Conservation (phyloP, 2,888 invertebrate species). For the Aspidiotus rigidus region DNA sequence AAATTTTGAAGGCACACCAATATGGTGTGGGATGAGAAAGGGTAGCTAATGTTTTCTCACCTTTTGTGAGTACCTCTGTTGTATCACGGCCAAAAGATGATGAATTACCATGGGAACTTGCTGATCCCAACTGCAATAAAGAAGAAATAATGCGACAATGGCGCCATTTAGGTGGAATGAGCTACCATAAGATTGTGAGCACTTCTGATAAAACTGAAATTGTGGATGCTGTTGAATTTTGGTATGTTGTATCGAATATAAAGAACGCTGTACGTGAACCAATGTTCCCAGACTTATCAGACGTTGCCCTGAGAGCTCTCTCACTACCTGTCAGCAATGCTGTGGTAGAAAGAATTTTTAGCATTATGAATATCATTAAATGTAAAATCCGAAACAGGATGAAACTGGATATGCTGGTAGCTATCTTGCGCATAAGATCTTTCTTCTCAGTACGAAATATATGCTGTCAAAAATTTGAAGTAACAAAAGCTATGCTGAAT, state of each 20-base stretch:
- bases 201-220: too few species aligned
- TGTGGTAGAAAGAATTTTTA: constrained; percentile 4
- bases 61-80: too few species aligned
- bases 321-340: constrained; percentile 1
- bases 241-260: neutral
- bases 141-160: too few species aligned
- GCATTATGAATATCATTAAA: constrained; percentile 4
- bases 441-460: neutral
- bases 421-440: neutral
- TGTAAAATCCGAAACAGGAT: constrained; percentile 2
- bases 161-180: too few species aligned
- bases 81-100: too few species aligned
- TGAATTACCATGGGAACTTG: too few species aligned
- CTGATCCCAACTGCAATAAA: too few species aligned
- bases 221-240: neutral
- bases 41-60: too few species aligned
- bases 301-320: neutral
- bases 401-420: neutral
- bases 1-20: too few species aligned
- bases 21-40: too few species aligned
- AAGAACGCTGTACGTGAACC: neutral
- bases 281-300: neutral
- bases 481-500: neutral
- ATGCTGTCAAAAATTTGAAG: neutral
- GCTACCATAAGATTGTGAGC: too few species aligned